phyloP scores from a whole-genome alignment of 2,113 vertebrate species.

The Artemisiospiza belli region DNA sequence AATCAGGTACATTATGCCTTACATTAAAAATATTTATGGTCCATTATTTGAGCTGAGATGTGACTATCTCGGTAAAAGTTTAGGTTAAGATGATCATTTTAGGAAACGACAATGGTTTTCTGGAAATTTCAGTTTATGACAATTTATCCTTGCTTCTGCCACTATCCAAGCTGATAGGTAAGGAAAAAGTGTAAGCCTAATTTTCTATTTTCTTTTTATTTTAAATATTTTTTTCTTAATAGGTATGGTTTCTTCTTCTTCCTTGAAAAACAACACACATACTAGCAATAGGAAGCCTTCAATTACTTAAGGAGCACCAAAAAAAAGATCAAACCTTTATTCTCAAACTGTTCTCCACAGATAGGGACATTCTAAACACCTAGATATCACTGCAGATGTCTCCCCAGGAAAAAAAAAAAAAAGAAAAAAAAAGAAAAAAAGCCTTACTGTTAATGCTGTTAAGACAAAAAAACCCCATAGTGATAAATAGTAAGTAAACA shows the following conservation, averaged over 20 bases:
- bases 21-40: not conserved
- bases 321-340: not conserved
- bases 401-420: not conserved
- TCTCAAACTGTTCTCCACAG: not conserved
- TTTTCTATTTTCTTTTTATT: not conserved
- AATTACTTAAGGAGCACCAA: not conserved
- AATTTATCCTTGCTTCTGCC: not conserved
- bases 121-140: not conserved
- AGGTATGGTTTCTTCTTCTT: accelerated
- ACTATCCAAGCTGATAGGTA: not conserved
- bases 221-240: not conserved
- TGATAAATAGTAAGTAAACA: not conserved
- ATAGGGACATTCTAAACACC: not conserved
- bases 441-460: not conserved
- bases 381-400: not conserved
- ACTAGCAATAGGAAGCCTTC: not conserved
- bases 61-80: not conserved
- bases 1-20: accelerated
- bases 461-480: not conserved
- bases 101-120: not conserved
- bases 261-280: not conserved
- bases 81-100: not conserved
- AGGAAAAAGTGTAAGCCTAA: not conserved
- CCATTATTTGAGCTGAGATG: not conserved
- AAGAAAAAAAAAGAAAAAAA: not conserved